A percentile compares a stretch with the other conserved stretches of the same genome.
These are phyloP conservation scores for Melanotaenia pygmaea DNA, from an alignment of 2,797 vertebrate species.

Conservation along the genomic window DNA sequence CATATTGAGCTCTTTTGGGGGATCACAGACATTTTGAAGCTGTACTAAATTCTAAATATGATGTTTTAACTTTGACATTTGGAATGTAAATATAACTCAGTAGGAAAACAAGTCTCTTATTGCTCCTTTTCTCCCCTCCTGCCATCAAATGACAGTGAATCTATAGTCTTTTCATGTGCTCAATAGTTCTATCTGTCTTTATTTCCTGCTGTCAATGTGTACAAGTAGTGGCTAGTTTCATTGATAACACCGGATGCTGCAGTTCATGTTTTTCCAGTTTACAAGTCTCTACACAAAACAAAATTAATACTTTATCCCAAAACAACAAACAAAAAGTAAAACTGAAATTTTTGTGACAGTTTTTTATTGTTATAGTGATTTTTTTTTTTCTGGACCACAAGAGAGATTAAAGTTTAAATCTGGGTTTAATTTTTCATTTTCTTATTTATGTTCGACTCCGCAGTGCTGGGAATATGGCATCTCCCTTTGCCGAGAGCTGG, in stretches of 20 bases:
- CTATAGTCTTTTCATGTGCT: too few species aligned
- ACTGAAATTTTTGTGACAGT: too few species aligned
- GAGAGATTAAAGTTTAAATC: not conserved
- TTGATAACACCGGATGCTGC: not conserved
- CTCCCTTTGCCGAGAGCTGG: slow-evolving; percentile 95
- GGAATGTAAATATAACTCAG: not conserved
- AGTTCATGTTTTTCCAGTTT: not conserved
- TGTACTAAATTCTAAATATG: not conserved
- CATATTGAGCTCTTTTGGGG: not conserved
- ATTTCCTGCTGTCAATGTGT: too few species aligned
- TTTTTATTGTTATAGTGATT: not conserved
- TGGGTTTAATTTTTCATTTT: slow-evolving; percentile 6
- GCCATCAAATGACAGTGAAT: not conserved
- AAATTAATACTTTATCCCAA: not conserved
- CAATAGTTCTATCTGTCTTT: too few species aligned
- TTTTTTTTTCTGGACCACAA: not conserved
- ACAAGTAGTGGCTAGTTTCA: not conserved
- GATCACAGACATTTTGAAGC: not conserved
- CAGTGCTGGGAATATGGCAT: slow-evolving; percentile 99
- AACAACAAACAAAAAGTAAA: not conserved
- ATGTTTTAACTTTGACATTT: not conserved
- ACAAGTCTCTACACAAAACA: not conserved
- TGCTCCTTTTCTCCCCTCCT: too few species aligned
- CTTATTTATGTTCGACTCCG: slow-evolving; percentile 39
- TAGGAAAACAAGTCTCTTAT: not conserved